Percentiles rank a stretch among this genome's conserved stretches.
phyloP scores from a whole-genome alignment of 2,888 invertebrate species.

The Eupithecia exiguata region DNA sequence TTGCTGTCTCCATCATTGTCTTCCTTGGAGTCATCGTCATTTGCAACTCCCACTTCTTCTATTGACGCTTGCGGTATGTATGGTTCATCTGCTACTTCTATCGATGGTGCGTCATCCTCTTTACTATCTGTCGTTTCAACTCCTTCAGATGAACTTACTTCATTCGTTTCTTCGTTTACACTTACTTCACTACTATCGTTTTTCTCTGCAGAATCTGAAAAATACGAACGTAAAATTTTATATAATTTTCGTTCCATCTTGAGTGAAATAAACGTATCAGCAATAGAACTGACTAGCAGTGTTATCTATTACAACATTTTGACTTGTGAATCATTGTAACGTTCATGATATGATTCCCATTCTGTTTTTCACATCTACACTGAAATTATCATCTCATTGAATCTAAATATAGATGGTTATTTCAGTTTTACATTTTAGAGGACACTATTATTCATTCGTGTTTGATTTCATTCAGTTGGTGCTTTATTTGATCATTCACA shows the following conservation, averaged over 20 bases:
- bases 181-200: conserved; percentile 81
- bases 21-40: conserved; percentile 70
- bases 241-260: neutral
- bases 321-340: conserved; percentile 3
- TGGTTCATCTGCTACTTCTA: conserved; percentile 80
- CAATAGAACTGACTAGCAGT: neutral
- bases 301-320: neutral
- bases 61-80: conserved; percentile 76
- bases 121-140: conserved; percentile 60
- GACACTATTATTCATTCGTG: conserved; percentile 28
- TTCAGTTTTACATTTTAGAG: conserved; percentile 53
- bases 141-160: conserved; percentile 72
- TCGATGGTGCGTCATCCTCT: conserved; percentile 69
- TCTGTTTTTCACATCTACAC: neutral
- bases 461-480: conserved; percentile 13
- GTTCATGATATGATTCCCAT: conserved; percentile 6
- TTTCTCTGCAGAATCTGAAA: conserved; percentile 77
- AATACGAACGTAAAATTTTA: neutral
- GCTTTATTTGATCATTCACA: conserved; percentile 3
- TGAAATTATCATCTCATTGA: conserved; percentile 14
- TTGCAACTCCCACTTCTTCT: conserved; percentile 70
- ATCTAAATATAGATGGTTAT: conserved; percentile 57
- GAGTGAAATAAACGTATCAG: neutral
- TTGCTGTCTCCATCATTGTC: conserved; percentile 65
- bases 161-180: conserved; percentile 75